Evolutionary conservation across 2,797 vertebrate species (phyloP).

Genomic region (Aotus griseimembra): DNA sequence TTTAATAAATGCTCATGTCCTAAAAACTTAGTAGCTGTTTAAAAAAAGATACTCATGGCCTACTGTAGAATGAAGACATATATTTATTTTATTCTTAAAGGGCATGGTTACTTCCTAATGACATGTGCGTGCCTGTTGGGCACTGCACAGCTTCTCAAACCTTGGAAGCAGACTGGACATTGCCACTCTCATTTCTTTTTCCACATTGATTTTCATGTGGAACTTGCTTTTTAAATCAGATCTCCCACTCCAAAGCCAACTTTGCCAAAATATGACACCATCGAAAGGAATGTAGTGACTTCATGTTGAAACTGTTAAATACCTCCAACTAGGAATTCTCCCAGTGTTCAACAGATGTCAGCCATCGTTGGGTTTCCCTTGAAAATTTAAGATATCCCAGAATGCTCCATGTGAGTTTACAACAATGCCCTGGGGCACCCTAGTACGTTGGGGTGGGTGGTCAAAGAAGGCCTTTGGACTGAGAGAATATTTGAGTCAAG

Average conservation of each 20-base stretch:
- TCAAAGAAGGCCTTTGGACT: neutral
- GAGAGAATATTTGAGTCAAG: neutral
- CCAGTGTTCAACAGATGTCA: neutral
- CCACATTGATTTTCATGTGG: neutral
- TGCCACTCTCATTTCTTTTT: neutral
- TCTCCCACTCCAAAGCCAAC: neutral
- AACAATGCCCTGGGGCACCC: no score
- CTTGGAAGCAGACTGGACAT: neutral
- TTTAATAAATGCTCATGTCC: neutral
- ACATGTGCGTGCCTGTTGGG: rapidly evolving
- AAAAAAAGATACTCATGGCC: neutral
- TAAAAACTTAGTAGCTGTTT: neutral
- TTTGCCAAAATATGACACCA: neutral
- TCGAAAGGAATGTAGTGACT: neutral
- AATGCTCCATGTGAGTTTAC: neutral
- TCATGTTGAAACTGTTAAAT: neutral
- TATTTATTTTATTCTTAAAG: neutral
- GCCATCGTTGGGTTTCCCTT: neutral
- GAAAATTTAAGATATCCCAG: neutral
- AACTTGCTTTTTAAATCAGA: neutral
- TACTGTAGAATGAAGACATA: neutral
- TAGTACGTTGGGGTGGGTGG: rapidly evolving
- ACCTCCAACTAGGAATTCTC: neutral
- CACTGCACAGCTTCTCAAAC: no score
- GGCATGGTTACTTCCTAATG: neutral